Evolutionary conservation across 2,888 invertebrate genomes (phyloP), one percentile per base, ranked within the genome.

Genomic region (Meloe dianella): DNA sequence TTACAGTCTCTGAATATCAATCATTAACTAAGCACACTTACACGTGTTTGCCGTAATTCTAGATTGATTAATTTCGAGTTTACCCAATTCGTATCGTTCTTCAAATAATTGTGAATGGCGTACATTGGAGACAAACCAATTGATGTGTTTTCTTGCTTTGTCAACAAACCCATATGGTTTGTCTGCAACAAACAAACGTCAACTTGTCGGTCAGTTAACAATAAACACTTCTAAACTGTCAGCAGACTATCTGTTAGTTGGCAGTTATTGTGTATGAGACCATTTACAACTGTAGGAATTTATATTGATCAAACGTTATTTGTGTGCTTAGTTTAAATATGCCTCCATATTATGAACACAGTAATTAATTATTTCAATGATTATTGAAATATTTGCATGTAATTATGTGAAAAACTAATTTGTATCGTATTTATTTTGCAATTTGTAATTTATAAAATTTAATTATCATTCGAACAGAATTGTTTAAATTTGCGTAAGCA

Each of bases 191-290:
- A 41, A 41, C 41, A 41, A 41, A 41, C 10, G 17, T 17, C 8
- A 41, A 41, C 41, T 41, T 41, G 17, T 41, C 41, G 41, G 41
- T 41, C 41, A 41, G 41, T 41, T 17, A 41, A 41, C 17, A 41
- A 41, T 41, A n/a, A 41, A 41, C 41, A 17, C 41, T 17, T 41
- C 41, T 17, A 41, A 41, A 17, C n/a, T 17, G 8, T 17, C 41
- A 41, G 17, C 41, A 41, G 6, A 41, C 17, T 41, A 17, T 35
- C 12, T n/a, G n/a, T 41, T 41, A 17, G 41, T 41, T 17, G 41
- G 4, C 14, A n/a, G 41, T 41, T 41, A n/a, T 41, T 38, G 7
- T 41, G 7, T 41, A n/a, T 17, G 41, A 5, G 17, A 41, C n/a
- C 41, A 12, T 17, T 41, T 41, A 41, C 17, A 7, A n/a, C 7